Percentiles rank a stretch among this genome's conserved stretches.
These are phyloP conservation scores for Drosophila antonietae DNA, from an alignment of 2,888 invertebrate genomes.

Conservation along the genomic window DNA sequence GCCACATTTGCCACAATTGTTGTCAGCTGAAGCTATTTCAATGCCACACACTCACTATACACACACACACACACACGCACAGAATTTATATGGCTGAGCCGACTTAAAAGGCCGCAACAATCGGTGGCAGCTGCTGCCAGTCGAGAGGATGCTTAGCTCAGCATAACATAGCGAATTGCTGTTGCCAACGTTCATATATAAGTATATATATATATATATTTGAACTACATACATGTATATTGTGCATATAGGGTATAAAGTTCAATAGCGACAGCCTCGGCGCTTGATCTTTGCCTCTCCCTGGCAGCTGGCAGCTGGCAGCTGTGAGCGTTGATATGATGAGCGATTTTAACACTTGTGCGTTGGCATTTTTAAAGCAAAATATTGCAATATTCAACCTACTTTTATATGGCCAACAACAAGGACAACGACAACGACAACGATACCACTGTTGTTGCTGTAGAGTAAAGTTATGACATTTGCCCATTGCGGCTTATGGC, in stretches of 20 bases:
- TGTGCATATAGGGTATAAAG: conserved; percentile 46
- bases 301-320: conserved; percentile 24
- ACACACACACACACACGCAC: conserved; percentile 13
- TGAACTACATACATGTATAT: conserved; percentile 4
- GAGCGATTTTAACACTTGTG: conserved; percentile 79
- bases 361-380: conserved; percentile 70
- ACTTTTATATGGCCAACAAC: conserved; percentile 55
- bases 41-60: conserved; percentile 44
- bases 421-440: conserved; percentile 20
- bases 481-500: conserved; percentile 53
- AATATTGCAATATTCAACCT: conserved; percentile 71
- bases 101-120: conserved; percentile 78
- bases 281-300: conserved; percentile 19
- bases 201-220: conserved; percentile 20
- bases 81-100: conserved; percentile 55
- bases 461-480: conserved; percentile 69
- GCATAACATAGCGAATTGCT: conserved; percentile 57
- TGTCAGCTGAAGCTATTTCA: conserved; percentile 63
- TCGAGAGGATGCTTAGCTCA: conserved; percentile 69
- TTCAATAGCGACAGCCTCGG: conserved; percentile 60
- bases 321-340: conserved; percentile 71
- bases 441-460: conserved; percentile 21
- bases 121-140: conserved; percentile 73
- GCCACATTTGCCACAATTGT: conserved; percentile 67
- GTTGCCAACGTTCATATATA: conserved; percentile 40